Percentiles rank a stretch among this genome's conserved stretches.
Evolutionary conservation across 2,888 invertebrate genomes (phyloP).

Genomic region (Halictus ligatus): DNA sequence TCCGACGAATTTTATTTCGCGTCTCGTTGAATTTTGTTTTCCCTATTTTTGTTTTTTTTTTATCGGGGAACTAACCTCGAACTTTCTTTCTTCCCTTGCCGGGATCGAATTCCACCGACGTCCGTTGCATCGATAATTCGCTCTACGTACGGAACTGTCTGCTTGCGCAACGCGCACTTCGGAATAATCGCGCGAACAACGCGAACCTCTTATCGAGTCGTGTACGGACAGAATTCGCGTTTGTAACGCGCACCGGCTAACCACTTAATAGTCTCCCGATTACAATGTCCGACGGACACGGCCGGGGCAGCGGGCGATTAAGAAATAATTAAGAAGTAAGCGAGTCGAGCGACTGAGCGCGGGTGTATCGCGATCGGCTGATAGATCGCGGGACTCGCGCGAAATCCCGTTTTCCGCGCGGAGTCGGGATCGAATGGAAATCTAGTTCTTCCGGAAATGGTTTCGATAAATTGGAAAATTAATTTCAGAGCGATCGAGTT

Average conservation of each 20-base stretch:
- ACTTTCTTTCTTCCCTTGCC: background rate
- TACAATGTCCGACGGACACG: background rate
- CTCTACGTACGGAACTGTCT: background rate
- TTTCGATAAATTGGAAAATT: background rate
- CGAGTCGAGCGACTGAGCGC: background rate
- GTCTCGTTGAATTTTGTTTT: no score
- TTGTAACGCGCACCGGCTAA: constrained; percentile 23
- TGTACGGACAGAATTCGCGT: constrained; percentile 18
- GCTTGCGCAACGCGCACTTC: constrained; percentile 24
- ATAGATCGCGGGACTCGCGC: background rate
- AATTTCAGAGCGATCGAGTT: background rate
- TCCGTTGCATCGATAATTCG: constrained; percentile 29
- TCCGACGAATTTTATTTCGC: background rate
- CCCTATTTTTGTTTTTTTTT: no score
- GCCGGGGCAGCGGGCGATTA: background rate
- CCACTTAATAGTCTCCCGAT: constrained; percentile 15
- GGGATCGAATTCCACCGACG: background rate
- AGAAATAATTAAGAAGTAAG: constrained; percentile 6
- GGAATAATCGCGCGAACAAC: constrained; percentile 28
- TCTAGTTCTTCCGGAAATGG: background rate
- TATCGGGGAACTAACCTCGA: background rate
- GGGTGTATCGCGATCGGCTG: background rate
- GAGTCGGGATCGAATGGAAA: background rate
- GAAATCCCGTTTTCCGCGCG: background rate
- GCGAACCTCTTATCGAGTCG: constrained; percentile 23